These are phyloP conservation scores for Oconnorella tubifera DNA, from an alignment of 2,888 invertebrate species.

Conservation along the genomic window DNA sequence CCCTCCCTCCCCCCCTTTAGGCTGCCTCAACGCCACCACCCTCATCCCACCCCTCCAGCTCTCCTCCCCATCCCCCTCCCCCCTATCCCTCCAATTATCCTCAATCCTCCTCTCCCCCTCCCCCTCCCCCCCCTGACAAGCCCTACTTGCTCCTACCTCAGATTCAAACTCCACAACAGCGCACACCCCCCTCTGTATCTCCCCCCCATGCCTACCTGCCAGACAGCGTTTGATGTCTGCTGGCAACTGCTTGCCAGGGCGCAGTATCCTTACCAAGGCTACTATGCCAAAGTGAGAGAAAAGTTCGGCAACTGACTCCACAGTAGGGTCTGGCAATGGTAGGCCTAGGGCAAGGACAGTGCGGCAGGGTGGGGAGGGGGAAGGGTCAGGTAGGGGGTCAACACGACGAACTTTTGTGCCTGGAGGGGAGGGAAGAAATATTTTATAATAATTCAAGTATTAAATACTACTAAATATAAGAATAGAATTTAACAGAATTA, in stretches of 20 bases:
- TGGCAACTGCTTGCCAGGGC: conserved; percentile 84
- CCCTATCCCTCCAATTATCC: conserved; percentile 1
- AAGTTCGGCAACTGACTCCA: conserved; percentile 85
- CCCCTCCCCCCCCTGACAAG: background rate
- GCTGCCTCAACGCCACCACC: too few species aligned
- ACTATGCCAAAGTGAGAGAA: conserved; percentile 84
- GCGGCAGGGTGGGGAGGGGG: conserved; percentile 87
- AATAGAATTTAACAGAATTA: too few species aligned
- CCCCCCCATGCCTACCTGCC: conserved; percentile 82
- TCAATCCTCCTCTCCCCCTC: background rate
- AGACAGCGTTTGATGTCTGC: conserved; percentile 86
- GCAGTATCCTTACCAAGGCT: conserved; percentile 77
- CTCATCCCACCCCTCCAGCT: background rate
- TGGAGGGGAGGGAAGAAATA: too few species aligned
- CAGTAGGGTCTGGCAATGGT: conserved; percentile 72
- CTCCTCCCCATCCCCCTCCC: background rate
- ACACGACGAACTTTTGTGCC: conserved; percentile 82
- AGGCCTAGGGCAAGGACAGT: conserved; percentile 83
- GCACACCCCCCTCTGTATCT: conserved; percentile 67
- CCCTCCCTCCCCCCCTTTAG: too few species aligned
- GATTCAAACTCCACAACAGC: conserved; percentile 86
- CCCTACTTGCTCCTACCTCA: conserved; percentile 70
- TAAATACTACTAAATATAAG: too few species aligned
- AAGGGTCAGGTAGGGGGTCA: conserved; percentile 80
- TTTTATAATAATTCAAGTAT: too few species aligned